These are phyloP conservation scores for Glyptemys insculpta DNA, from an alignment of 2,797 vertebrate species.

Conservation along the genomic window DNA sequence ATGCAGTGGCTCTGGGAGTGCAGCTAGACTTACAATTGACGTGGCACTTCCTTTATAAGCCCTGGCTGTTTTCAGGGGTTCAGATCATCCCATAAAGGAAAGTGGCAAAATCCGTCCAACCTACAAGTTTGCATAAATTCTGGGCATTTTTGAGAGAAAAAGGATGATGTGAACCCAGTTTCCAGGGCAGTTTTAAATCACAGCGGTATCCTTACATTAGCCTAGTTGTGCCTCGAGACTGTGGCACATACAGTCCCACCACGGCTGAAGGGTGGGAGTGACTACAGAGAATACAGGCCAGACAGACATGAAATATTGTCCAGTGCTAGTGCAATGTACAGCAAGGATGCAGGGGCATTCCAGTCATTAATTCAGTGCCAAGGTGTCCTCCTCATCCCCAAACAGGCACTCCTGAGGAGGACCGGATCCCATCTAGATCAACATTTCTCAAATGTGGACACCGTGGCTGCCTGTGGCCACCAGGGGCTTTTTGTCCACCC, in stretches of 20 bases:
- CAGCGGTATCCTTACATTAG: background rate
- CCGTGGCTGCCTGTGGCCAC: too few species aligned
- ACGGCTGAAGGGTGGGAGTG: accelerated
- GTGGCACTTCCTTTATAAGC: background rate
- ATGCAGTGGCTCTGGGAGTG: background rate
- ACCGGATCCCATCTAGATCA: accelerated
- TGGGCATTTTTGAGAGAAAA: background rate
- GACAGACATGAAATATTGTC: background rate
- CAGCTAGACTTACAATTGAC: background rate
- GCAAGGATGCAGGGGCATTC: accelerated
- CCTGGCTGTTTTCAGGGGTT: background rate
- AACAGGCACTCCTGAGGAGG: accelerated
- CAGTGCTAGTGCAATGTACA: background rate
- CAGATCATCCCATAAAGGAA: background rate
- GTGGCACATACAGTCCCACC: background rate
- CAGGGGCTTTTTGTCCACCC: too few species aligned
- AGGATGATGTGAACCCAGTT: background rate
- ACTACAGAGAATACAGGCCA: background rate
- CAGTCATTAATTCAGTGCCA: accelerated
- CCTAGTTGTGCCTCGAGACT: accelerated
- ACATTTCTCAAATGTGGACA: too few species aligned
- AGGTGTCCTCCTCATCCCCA: accelerated
- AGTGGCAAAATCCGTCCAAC: background rate
- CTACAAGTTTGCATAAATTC: background rate
- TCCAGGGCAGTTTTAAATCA: background rate